Evolutionary conservation across 2,888 invertebrate genomes (phyloP).

Genomic region (Athetis lepigone): DNA sequence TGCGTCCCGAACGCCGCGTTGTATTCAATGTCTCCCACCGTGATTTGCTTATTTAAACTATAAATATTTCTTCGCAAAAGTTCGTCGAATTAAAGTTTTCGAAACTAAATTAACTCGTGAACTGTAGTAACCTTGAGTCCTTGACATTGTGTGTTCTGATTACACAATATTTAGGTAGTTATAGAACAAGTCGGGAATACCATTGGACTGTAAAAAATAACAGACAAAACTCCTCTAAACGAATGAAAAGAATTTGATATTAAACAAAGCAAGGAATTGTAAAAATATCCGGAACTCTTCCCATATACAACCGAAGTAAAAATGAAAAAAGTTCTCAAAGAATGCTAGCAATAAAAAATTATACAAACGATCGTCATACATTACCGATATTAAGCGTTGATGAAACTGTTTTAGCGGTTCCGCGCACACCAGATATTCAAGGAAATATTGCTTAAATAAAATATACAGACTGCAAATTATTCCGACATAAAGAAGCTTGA

Average conservation of each 20-base stretch:
- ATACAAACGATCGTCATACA: slow-evolving; percentile 74
- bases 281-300: slow-evolving; percentile 40
- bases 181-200: background rate
- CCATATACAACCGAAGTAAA: slow-evolving; percentile 60
- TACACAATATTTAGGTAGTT: background rate
- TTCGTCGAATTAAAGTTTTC: slow-evolving; percentile 37
- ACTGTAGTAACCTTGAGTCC: slow-evolving; percentile 18
- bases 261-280: slow-evolving; percentile 23
- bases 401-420: slow-evolving; percentile 74
- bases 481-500: slow-evolving; percentile 76
- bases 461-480: slow-evolving; percentile 80
- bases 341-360: slow-evolving; percentile 71
- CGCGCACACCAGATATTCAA: slow-evolving; percentile 64
- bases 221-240: background rate
- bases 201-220: background rate
- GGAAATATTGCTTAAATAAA: slow-evolving; percentile 75
- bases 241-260: slow-evolving; percentile 22
- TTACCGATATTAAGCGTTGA: slow-evolving; percentile 77
- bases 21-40: slow-evolving; percentile 80
- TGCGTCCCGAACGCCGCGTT: slow-evolving; percentile 81
- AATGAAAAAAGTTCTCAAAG: slow-evolving; percentile 63
- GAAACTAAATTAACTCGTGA: slow-evolving; percentile 32
- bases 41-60: slow-evolving; percentile 71
- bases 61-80: slow-evolving; percentile 59
- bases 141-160: slow-evolving; percentile 16